These are phyloP conservation scores for Meiosimyza decipiens DNA, from an alignment of 2,888 invertebrate genomes.

Conservation along the genomic window DNA sequence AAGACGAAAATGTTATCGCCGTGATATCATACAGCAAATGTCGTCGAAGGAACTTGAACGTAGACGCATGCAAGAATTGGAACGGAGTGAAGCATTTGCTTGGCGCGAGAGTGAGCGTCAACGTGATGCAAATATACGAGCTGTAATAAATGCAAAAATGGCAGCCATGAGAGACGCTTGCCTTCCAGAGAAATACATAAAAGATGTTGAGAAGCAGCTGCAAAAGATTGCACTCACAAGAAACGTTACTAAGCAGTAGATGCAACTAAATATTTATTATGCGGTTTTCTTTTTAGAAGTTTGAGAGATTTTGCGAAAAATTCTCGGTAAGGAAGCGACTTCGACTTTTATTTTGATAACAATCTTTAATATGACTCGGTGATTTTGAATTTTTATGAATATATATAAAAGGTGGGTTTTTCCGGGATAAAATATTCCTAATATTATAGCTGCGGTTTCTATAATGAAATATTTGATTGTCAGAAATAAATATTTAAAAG, in stretches of 20 bases:
- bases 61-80: constrained; percentile 55
- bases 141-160: constrained; percentile 63
- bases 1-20: constrained; percentile 58
- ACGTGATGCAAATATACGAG: constrained; percentile 61
- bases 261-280: too few species aligned
- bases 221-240: constrained; percentile 50
- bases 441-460: too few species aligned
- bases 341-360: too few species aligned
- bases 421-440: too few species aligned
- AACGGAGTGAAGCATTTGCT: constrained; percentile 58
- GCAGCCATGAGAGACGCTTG: constrained; percentile 64
- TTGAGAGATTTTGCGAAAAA: too few species aligned
- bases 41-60: constrained; percentile 61
- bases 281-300: too few species aligned
- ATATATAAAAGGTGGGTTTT: too few species aligned
- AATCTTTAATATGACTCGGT: too few species aligned
- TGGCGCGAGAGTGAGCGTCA: constrained; percentile 61
- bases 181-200: constrained; percentile 65
- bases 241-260: constrained; percentile 37
- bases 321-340: too few species aligned
- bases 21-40: constrained; percentile 64
- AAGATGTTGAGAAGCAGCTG: constrained; percentile 64
- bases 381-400: too few species aligned
- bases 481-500: too few species aligned
- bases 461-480: too few species aligned